phyloP scores from a whole-genome alignment of 2,888 invertebrate species.

The Junonia oenone region DNA sequence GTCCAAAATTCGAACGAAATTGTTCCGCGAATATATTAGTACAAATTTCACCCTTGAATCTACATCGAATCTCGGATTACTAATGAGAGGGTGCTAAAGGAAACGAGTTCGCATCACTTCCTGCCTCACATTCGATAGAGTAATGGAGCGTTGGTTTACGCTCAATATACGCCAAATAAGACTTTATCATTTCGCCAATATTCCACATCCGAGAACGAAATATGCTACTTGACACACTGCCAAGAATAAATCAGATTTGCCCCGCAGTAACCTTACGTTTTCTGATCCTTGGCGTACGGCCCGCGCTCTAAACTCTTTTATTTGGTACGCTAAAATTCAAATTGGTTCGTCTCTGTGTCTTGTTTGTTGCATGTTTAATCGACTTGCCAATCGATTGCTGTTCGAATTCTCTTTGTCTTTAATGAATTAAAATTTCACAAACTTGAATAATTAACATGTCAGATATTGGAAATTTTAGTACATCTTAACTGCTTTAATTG shows the following conservation, averaged over 20 bases:
- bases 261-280: constrained; percentile 29
- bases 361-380: constrained; percentile 17
- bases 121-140: constrained; percentile 37
- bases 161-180: constrained; percentile 63
- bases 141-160: constrained; percentile 42
- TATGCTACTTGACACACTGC: constrained; percentile 64
- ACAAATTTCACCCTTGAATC: constrained; percentile 23
- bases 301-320: constrained; percentile 20
- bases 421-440: not conserved
- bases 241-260: constrained; percentile 67
- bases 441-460: not conserved
- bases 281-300: constrained; percentile 22
- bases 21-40: constrained; percentile 12
- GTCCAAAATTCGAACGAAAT: not conserved
- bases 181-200: constrained; percentile 60
- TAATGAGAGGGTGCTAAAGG: constrained; percentile 27
- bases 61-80: constrained; percentile 27
- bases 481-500: not conserved
- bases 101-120: constrained; percentile 28
- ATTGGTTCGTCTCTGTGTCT: constrained; percentile 11
- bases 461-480: too few species aligned
- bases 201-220: constrained; percentile 55
- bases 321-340: constrained; percentile 27
- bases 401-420: not conserved
- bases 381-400: not conserved